Evolutionary conservation across 2,888 invertebrate genomes (phyloP).

Genomic region (Mechanitis messenoides): DNA sequence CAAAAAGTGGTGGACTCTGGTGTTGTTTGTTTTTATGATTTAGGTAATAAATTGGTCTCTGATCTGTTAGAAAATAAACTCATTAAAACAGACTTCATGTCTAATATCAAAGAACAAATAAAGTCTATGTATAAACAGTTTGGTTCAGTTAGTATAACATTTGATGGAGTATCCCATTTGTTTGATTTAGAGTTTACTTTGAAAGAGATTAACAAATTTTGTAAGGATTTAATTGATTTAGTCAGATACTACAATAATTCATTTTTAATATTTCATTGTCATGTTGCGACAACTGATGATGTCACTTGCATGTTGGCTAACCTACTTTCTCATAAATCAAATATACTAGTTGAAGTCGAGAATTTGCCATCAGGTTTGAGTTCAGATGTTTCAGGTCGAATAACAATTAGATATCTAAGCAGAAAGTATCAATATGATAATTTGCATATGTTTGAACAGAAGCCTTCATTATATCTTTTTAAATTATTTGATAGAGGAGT

Average conservation of each 20-base stretch:
- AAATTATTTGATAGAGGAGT: conserved; percentile 86
- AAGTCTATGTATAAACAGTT: conserved; percentile 48
- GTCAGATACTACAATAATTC: conserved; percentile 47
- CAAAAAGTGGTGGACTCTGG: conserved; percentile 61
- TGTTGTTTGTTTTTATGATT: conserved; percentile 48
- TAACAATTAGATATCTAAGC: conserved; percentile 72
- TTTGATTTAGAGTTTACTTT: conserved; percentile 78
- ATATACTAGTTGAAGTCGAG: conserved; percentile 79
- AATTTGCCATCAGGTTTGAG: conserved; percentile 84
- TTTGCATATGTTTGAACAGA: conserved; percentile 44
- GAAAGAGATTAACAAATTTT: conserved; percentile 69
- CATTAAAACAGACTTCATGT: conserved; percentile 53
- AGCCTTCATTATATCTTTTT: conserved; percentile 73
- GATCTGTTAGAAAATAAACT: conserved; percentile 41
- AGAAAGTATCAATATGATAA: conserved; percentile 54
- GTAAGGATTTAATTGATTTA: conserved; percentile 62
- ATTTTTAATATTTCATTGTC: conserved; percentile 74
- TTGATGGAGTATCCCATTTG: conserved; percentile 85
- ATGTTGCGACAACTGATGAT: conserved; percentile 76
- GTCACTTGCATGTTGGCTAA: conserved; percentile 76
- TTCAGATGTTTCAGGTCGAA: conserved; percentile 82
- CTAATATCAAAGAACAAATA: conserved; percentile 58
- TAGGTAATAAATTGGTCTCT: conserved; percentile 47
- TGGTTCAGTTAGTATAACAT: conserved; percentile 74
- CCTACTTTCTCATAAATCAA: conserved; percentile 78